Base-by-base conservation (phyloP, 2,888 invertebrate genomes). In the Mythimna impura region DNA sequence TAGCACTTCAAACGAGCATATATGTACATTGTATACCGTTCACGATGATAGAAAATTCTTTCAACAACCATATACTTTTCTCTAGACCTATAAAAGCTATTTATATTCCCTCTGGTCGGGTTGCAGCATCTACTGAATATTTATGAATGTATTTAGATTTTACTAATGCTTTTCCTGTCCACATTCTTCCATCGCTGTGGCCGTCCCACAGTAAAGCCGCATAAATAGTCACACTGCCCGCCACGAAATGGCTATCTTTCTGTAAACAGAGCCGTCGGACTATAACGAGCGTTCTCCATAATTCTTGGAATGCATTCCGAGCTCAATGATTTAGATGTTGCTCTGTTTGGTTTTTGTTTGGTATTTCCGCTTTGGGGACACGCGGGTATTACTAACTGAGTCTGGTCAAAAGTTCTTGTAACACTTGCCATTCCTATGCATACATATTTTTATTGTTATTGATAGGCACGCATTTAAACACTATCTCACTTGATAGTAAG, bases 291-390 rank as follows among this genome's bases (percentile, higher is more conserved):
- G 76, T 47, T 58, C 63, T 80, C 68, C 61, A 72, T 71, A 73
- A 80, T 66, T 61, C 67, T 66, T 54, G 69, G 69, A 84, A 75
- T 77, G 67, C 71, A 79, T 77, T 78, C 73, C 71, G 30, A 67
- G 63, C 62, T 62, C 66, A 84, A 84, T 77, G 81, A 84, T 81
- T 81, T 81, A 81, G 71, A 71, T 62, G 77, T 62, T 40, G 43
- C 14, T 60, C 25, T 61, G 20, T 69, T 71, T 70, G 43, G 66
- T 66, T 65, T 73, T 75, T 67, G 66, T 67, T 70, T 47, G 70
- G 64, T 62, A 65, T 70, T 64, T 80, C 66, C 64, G 69, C 60
- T 78, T 58, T 14, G 66, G 10, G 22, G 66, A 64, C 50, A 17
- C 20, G 30, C 47, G 50, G 9, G 43, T 30, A 17, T 54, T 58